Conservation (phyloP, 2,888 invertebrate species). For the Scelioninae gen. 2 region DNA sequence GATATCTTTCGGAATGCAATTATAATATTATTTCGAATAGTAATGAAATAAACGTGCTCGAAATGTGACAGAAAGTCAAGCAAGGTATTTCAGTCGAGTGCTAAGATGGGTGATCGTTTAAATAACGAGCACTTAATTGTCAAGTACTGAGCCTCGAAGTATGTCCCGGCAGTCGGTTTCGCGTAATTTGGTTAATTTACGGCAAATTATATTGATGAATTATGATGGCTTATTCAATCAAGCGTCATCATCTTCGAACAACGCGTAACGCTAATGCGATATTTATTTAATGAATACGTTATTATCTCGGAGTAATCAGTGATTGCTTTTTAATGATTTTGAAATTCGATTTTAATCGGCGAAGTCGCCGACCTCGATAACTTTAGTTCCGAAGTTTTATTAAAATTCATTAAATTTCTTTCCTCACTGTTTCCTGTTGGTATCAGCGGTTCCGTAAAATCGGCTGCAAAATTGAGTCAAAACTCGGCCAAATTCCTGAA, state of each 20-base stretch:
- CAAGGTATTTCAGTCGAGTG: not conserved
- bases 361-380: not conserved
- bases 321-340: slow-evolving; percentile 27
- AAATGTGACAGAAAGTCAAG: not conserved
- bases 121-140: not conserved
- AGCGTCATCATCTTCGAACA: slow-evolving; percentile 11
- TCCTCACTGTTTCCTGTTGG: too few relatives aligned
- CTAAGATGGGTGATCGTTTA: not conserved
- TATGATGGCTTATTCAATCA: slow-evolving; percentile 30
- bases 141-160: not conserved
- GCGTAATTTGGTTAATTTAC: slow-evolving; percentile 27
- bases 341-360: slow-evolving; percentile 32
- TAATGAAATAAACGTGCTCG: too few relatives aligned
- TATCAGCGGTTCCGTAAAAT: too few relatives aligned
- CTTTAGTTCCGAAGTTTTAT: not conserved
- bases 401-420: too few relatives aligned
- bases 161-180: not conserved
- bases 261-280: slow-evolving; percentile 14
- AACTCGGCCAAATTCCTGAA: too few relatives aligned
- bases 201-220: slow-evolving; percentile 39
- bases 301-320: slow-evolving; percentile 5
- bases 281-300: slow-evolving; percentile 31
- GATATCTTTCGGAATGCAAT: too few relatives aligned
- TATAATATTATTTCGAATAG: too few relatives aligned
- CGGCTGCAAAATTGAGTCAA: too few relatives aligned